Base-by-base conservation (phyloP, 2,797 vertebrate species). In the Hypotaenidia philippensis region DNA sequence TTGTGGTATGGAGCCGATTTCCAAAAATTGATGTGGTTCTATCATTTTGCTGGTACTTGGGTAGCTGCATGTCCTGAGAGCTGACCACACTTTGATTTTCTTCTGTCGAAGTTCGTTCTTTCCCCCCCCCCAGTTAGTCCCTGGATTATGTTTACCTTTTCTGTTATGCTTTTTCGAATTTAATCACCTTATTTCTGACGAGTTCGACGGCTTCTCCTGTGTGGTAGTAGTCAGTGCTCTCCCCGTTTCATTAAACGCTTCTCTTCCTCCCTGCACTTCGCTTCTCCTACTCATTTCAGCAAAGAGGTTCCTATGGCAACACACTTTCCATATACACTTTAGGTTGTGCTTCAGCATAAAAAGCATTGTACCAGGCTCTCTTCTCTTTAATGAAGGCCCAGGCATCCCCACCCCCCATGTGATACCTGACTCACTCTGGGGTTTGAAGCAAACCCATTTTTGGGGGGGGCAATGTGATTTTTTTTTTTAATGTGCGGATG, bases 291-390 rank as follows among this genome's bases (percentile, higher is more conserved):
- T 93, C 91, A 64, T 93, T 91, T 93, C 87, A 76, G 87, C 91
- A 70, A 9, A 89, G 84, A 57, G 85, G 96, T 97, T 97, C 87
- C 96, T 94, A 97, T 97, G 94, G 96, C 80, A 96, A 97, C 94
- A 57, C 80, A 66, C 52, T 94, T 94, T 66, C 72, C 87, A 60
- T 97, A 95, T 74, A 93, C 91, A 63, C 94, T 90, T 94, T 82
- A 64, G 66, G 66, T 88, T 95, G 82, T 90, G 83, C 70, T 95
- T 81, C 87, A 72, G 77, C 61, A 65, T 65, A 21, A 29, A 86
- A 87, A 84, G 8, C 11, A 59, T 63, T 53, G 16, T 87, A 49
- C 66, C 52, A 60, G 44, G 32, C 55, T 93, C 50, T 75, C 27
- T 70, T 88, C 31, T 57, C 6, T 45, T 21, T 74, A 96, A 90